phyloP scores from a whole-genome alignment of 2,113 vertebrate species.

The Etheostoma cragini region DNA sequence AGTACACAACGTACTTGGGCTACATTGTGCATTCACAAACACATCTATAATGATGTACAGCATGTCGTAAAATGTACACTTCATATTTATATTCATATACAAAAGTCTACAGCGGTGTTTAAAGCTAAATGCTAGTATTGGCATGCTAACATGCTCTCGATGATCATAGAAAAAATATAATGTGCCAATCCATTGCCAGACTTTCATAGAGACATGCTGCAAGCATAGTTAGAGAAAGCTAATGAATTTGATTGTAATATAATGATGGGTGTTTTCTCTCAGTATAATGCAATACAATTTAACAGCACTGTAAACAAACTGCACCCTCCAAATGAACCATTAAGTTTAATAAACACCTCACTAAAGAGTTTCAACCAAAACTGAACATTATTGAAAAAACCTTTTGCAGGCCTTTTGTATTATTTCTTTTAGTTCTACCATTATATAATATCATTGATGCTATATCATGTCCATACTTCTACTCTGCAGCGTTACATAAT shows the following conservation, averaged over 20 bases:
- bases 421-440: background rate
- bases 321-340: background rate
- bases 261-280: background rate
- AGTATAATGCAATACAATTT: background rate
- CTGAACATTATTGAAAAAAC: no score
- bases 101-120: no score
- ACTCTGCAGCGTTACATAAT: background rate
- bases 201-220: no score
- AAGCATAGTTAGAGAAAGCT: no score
- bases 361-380: background rate
- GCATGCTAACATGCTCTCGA: no score
- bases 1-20: background rate
- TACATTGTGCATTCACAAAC: conserved; percentile 4
- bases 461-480: background rate
- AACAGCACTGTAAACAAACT: background rate
- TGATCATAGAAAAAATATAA: no score
- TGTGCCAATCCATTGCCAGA: background rate
- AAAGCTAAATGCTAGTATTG: no score
- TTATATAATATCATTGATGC: background rate
- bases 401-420: background rate
- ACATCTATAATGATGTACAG: background rate
- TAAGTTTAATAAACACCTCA: background rate
- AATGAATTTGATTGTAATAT: no score
- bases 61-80: background rate
- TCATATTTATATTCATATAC: background rate